Percentiles rank a stretch among this genome's conserved stretches.
Evolutionary conservation across 1,140 invertebrate genomes (phyloP).

Genomic region (Oreohelix idahoensis): DNA sequence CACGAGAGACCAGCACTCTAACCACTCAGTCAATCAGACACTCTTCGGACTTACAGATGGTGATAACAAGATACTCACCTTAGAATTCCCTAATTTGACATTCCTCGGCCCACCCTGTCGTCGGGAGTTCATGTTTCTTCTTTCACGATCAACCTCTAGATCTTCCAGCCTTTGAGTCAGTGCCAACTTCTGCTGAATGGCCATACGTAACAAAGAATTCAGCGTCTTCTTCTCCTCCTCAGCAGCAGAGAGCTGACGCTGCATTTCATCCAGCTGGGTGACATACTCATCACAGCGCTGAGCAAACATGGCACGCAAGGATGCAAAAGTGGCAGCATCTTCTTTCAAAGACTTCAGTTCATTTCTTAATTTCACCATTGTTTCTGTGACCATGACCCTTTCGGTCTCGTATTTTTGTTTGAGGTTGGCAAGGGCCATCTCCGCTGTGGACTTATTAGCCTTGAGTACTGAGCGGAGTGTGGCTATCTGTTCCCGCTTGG

Average conservation of each 20-base stretch:
- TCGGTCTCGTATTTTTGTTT: constrained; percentile 99
- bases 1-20: too few relatives aligned
- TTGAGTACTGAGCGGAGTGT: constrained; percentile 97
- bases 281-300: constrained; percentile 98
- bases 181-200: constrained; percentile 96
- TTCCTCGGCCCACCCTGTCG: constrained; percentile 55
- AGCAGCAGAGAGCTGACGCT: constrained; percentile 77
- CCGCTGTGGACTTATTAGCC: constrained; percentile 98
- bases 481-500: constrained; percentile 98
- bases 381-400: constrained; percentile 96
- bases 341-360: constrained; percentile 95
- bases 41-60: too few relatives aligned
- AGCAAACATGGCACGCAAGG: constrained; percentile 98
- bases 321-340: constrained; percentile 99
- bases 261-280: constrained; percentile 96
- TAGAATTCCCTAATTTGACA: constrained; percentile 62
- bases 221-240: constrained; percentile 99
- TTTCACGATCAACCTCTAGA: constrained; percentile 88
- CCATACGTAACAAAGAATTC: constrained; percentile 94
- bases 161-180: constrained; percentile 94
- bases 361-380: constrained; percentile 95
- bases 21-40: too few relatives aligned
- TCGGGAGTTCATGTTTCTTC: constrained; percentile 74
- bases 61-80: constrained; percentile 50
- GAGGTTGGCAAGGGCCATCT: constrained; percentile 96